Evolutionary conservation across 2,113 vertebrate species (phyloP).

Genomic region (Colius striatus): DNA sequence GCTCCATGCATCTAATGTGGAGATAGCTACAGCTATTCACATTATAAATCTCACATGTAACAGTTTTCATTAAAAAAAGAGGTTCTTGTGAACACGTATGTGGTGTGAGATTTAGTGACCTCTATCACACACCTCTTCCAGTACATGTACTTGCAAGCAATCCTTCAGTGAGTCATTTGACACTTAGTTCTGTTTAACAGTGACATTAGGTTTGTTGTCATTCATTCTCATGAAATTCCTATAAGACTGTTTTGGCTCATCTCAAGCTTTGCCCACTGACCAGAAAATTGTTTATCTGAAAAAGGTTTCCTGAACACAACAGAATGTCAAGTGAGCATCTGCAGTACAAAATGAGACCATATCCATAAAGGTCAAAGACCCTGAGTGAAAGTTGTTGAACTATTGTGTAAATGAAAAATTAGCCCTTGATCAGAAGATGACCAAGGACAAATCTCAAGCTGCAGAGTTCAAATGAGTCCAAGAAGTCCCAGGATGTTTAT

Average conservation of each 20-base stretch:
- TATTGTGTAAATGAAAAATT: not conserved
- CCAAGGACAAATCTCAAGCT: not conserved
- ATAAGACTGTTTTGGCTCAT: not conserved
- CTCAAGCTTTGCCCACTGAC: not conserved
- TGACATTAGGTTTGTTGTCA: not conserved
- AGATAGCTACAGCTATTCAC: not conserved
- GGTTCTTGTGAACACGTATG: not conserved
- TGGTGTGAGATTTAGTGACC: not conserved
- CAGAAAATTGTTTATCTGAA: not conserved
- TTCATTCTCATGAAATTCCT: not conserved
- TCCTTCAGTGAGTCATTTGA: not conserved
- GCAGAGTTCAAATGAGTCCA: not conserved
- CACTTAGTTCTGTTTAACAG: not conserved
- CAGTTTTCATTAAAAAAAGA: not conserved
- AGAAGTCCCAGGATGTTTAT: not conserved
- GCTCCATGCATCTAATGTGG: not conserved
- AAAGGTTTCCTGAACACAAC: not conserved
- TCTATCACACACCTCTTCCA: not conserved
- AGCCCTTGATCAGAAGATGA: not conserved
- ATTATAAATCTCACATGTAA: not conserved
- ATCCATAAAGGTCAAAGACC: not conserved
- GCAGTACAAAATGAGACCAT: not conserved
- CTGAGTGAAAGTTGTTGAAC: not conserved
- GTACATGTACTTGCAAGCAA: not conserved
- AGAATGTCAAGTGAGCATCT: not conserved